Percentiles rank a stretch among this genome's conserved stretches.
Evolutionary conservation across 2,113 vertebrate species (phyloP).

Genomic region (Phainopepla nitens): DNA sequence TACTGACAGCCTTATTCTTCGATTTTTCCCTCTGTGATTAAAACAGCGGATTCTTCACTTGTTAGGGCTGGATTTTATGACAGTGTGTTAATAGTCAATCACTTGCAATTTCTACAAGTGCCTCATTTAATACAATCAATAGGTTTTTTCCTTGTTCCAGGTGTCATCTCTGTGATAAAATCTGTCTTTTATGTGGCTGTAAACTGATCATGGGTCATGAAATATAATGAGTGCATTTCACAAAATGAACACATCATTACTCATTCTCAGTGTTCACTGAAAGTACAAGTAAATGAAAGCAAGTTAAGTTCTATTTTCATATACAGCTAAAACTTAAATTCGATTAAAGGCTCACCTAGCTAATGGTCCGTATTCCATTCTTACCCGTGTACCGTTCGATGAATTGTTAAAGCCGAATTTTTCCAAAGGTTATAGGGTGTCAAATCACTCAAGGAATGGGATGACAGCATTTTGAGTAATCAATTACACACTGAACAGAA

Average conservation of each 20-base stretch:
- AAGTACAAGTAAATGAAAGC: background rate
- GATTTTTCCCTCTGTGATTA: background rate
- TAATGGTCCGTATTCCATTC: background rate
- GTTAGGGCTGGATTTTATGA: background rate
- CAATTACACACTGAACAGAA: background rate
- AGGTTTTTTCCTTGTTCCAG: background rate
- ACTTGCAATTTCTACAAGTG: background rate
- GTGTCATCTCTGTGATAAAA: background rate
- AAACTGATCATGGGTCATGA: background rate
- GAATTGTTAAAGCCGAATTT: background rate
- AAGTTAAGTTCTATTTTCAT: background rate
- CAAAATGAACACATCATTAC: background rate
- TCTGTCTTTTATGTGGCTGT: background rate
- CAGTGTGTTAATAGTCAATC: background rate
- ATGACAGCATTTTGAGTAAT: background rate
- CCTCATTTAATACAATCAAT: background rate
- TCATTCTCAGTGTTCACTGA: background rate
- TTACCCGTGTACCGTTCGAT: background rate
- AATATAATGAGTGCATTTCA: conserved; percentile 12
- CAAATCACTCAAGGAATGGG: background rate
- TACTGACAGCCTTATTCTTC: background rate
- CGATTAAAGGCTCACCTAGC: background rate
- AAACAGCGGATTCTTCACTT: background rate
- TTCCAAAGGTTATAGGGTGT: background rate
- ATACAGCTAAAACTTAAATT: background rate